Evolutionary conservation across 2,113 vertebrate genomes (phyloP).

Genomic region (Saiga tatarica): DNA sequence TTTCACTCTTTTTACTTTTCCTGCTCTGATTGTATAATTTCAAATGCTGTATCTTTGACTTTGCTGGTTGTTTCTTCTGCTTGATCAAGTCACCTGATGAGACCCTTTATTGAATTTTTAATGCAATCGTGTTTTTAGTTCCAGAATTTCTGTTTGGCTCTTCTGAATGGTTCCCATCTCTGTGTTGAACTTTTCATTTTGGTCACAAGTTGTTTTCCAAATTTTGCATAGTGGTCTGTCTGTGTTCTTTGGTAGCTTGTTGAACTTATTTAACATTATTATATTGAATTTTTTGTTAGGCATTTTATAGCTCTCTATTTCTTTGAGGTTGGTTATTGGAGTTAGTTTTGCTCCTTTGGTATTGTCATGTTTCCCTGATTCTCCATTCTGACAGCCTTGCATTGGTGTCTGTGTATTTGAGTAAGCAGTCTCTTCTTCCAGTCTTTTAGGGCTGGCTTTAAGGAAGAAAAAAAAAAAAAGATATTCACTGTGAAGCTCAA

Average conservation of each 20-base stretch:
- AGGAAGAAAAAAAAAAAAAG: background rate
- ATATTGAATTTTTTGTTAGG: background rate
- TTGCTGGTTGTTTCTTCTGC: background rate
- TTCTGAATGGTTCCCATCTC: background rate
- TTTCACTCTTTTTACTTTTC: background rate
- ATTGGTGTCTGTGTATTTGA: background rate
- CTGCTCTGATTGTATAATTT: background rate
- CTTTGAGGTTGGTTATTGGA: background rate
- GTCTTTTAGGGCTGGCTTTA: background rate
- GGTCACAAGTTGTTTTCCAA: background rate
- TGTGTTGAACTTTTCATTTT: background rate
- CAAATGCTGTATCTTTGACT: background rate
- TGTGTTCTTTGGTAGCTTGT: background rate
- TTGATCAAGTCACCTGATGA: background rate
- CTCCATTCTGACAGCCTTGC: background rate
- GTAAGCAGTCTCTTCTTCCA: background rate
- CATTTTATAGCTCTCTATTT: background rate
- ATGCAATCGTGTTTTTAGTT: fast-evolving
- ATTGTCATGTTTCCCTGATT: background rate
- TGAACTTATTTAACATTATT: background rate
- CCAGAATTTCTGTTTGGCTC: background rate
- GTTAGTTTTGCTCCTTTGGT: background rate
- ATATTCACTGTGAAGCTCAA: background rate
- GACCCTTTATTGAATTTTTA: background rate
- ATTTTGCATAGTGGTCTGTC: background rate